phyloP scores from a whole-genome alignment of 2,888 invertebrate genomes.

The Girardia tigrina region DNA sequence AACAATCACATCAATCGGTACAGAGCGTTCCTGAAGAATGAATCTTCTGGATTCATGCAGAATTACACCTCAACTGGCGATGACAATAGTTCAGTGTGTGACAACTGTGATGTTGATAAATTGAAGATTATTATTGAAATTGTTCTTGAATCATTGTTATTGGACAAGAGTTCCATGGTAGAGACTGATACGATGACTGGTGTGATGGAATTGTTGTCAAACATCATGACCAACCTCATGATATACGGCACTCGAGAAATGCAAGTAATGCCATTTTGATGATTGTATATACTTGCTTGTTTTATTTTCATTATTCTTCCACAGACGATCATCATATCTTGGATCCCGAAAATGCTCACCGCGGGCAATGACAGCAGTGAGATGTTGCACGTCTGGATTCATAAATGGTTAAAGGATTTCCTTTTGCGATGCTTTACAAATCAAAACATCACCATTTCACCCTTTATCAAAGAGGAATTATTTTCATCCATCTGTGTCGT shows the following conservation, averaged over 20 bases:
- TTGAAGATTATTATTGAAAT: not conserved
- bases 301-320: not conserved
- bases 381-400: not conserved
- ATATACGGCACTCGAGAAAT: constrained; percentile 1
- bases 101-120: not conserved
- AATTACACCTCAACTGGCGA: not conserved
- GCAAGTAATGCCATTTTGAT: not conserved
- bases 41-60: not conserved
- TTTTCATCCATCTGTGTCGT: not conserved
- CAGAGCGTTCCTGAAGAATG: not conserved
- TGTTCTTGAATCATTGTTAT: not conserved
- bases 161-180: not conserved
- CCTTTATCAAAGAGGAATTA: constrained; percentile 13
- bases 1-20: not conserved
- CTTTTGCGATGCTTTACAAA: not conserved
- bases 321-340: not conserved
- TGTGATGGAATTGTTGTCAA: not conserved
- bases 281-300: not conserved
- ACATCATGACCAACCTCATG: not conserved
- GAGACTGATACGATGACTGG: not conserved
- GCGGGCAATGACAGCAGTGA: not conserved
- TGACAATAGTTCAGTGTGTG: not conserved
- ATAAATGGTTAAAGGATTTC: not conserved
- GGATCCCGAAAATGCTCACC: constrained; percentile 8
- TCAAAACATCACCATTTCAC: not conserved